Evolutionary conservation across 2,113 vertebrate genomes (phyloP), one percentile per base, ranked within the genome.

Genomic region (Stigmatopora nigra): DNA sequence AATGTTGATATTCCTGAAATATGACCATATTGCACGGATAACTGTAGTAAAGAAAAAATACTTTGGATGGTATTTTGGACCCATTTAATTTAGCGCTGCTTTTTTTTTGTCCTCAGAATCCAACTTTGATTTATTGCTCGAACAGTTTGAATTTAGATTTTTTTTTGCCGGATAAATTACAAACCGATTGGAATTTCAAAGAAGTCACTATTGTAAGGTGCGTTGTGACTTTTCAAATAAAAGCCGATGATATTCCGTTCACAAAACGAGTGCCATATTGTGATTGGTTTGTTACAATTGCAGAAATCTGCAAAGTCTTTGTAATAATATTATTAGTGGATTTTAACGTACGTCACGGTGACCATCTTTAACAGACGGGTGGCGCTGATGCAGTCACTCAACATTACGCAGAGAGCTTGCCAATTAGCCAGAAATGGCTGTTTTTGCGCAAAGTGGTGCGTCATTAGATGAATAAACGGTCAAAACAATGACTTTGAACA

Each of bases 81-180:
- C 7, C 17, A 31, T 58, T 58, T 35, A 56, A 0, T 55, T 55
- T 4, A 20, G 22, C 52, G 9, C 19, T 25, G 52, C 52, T 19
- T 11, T 8, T n/a, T 53, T 53, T 22, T 8, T 10, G 53, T 53
- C 7, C n/a, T 19, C n/a, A 11, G 9, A 46, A 46, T 14, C 35
- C 13, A 53, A 59, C 65, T 31, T 2, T 35, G 20, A 67, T 78
- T 76, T 79, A 80, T 82, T 78, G 79, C 81, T 87, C 67, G 47
- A 65, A 70, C 63, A 56, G 68, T 73, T 65, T 77, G 52, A 5
- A 60, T 65, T 2, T 16, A 48, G 7, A 9, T 9, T 9, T 19
- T 9, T n/a, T 51, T 51, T 51, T 51, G 19, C 19, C 19, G 48
- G 17, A 6, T 8, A 1, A 41, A 8, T 41, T 41, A 2, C 2